Evolutionary conservation across 2,113 vertebrate species (phyloP).

Genomic region (Probosciger aterrimus): DNA sequence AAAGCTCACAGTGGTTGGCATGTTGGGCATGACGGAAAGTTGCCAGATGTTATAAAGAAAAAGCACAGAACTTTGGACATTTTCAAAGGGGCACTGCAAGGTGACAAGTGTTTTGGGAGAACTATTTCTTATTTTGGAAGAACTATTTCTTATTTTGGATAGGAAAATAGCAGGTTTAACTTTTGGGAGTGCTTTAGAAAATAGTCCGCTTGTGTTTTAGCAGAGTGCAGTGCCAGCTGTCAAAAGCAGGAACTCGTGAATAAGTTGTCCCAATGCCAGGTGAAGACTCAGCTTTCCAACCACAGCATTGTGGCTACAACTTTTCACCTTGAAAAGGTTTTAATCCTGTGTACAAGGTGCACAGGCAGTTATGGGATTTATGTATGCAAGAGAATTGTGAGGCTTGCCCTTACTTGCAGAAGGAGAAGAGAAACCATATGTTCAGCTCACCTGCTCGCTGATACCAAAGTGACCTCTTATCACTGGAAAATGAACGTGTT

Average conservation of each 20-base stretch:
- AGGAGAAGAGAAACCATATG: background rate
- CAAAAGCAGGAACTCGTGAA: background rate
- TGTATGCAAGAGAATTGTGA: background rate
- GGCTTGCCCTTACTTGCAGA: conserved; percentile 29
- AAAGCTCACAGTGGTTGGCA: background rate
- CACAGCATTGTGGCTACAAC: background rate
- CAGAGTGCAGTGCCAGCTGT: background rate
- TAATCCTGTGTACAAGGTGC: conserved; percentile 16
- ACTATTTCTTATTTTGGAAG: background rate
- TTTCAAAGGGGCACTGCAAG: background rate
- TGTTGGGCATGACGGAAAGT: background rate
- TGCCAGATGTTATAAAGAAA: background rate
- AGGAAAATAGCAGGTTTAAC: background rate
- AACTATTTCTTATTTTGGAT: background rate
- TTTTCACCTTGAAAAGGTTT: conserved; percentile 23
- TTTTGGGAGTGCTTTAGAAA: background rate
- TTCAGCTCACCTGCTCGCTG: background rate
- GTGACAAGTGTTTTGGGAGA: background rate
- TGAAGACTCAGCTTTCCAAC: conserved; percentile 21
- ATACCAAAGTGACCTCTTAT: conserved; percentile 1
- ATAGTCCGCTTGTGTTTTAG: background rate
- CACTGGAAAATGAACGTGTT: background rate
- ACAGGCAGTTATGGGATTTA: conserved; percentile 23
- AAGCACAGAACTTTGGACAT: background rate
- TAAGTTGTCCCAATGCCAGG: conserved; percentile 3